Evolutionary conservation across 2,113 vertebrate genomes (phyloP).

Genomic region (Chiloscyllium plagiosum): DNA sequence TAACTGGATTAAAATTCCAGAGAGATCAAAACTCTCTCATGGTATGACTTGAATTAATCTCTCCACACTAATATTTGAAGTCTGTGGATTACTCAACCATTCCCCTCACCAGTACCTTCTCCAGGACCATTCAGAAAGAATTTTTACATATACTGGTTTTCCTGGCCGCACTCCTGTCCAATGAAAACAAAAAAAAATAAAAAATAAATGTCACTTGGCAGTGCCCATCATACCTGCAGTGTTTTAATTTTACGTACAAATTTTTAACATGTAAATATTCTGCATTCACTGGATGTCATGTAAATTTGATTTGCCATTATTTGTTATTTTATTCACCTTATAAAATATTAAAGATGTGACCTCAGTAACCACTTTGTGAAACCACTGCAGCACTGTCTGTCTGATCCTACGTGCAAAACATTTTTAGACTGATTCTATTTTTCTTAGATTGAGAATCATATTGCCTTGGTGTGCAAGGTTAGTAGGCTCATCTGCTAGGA

Average conservation of each 20-base stretch:
- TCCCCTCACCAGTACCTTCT: not conserved
- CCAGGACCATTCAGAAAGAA: not conserved
- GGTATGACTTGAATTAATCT: not conserved
- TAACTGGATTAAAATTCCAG: not conserved
- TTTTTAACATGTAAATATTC: not conserved
- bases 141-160: not conserved
- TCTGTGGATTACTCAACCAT: not conserved
- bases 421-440: constrained; percentile 3
- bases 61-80: not conserved
- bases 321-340: not conserved
- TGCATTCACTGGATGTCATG: not conserved
- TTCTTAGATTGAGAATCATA: not conserved
- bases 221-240: not conserved
- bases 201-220: not conserved
- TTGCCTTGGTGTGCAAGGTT: not conserved
- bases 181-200: not conserved
- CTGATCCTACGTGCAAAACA: not conserved
- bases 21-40: too few relatives aligned
- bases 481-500: not conserved
- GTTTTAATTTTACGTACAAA: not conserved
- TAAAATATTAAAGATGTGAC: not conserved
- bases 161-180: too few relatives aligned
- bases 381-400: not conserved
- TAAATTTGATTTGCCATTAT: not conserved
- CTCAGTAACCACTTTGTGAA: not conserved